Conservation (phyloP, 2,797 vertebrate species). For the Florisuga fusca region DNA sequence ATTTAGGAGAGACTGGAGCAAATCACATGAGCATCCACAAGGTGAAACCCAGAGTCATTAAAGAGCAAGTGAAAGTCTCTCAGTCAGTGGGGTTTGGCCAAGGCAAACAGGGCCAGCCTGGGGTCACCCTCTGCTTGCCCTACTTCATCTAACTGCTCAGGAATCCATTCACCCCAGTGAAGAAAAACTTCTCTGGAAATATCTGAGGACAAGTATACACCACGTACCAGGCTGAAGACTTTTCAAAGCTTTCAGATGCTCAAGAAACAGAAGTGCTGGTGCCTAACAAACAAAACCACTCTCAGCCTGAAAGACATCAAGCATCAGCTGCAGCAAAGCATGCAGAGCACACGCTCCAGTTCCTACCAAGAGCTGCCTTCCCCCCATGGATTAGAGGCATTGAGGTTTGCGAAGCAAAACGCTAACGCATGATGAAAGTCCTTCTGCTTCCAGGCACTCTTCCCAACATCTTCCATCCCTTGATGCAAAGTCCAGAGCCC, state of each 20-base stretch:
- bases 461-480: background rate
- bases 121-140: background rate
- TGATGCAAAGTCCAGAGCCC: background rate
- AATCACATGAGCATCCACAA: fast-evolving
- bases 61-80: background rate
- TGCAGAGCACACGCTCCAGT: background rate
- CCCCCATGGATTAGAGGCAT: background rate
- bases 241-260: background rate
- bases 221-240: background rate
- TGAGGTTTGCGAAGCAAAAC: background rate
- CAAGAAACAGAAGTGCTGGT: background rate
- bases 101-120: background rate
- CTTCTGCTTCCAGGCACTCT: background rate
- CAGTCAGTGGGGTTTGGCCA: background rate
- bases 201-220: background rate
- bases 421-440: background rate
- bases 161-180: background rate
- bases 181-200: background rate
- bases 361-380: background rate
- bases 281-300: background rate
- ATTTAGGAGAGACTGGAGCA: background rate
- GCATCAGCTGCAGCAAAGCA: background rate
- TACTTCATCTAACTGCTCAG: background rate
- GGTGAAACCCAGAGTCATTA: background rate
- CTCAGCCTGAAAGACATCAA: background rate